phyloP scores from a whole-genome alignment of 2,797 vertebrate genomes.

The Acrocephalus scirpaceus region DNA sequence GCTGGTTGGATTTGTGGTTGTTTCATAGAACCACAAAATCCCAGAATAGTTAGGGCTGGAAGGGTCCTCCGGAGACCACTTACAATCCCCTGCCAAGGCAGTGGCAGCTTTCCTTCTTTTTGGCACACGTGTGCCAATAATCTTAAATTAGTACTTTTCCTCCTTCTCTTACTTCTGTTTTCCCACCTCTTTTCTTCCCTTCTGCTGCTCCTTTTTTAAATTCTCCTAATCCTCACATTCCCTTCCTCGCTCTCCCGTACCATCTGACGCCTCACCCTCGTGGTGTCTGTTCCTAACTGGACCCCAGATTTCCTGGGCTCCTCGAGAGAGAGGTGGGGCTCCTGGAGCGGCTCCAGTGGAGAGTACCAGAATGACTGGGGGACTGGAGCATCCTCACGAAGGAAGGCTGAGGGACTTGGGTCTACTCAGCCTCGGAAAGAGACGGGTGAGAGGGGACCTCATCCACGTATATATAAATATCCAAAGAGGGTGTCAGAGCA shows the following conservation, averaged over 20 bases:
- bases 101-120: not conserved
- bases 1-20: not conserved
- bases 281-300: not conserved
- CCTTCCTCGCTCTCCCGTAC: not conserved
- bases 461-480: not conserved
- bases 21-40: not conserved
- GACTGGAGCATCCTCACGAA: not conserved
- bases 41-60: not conserved
- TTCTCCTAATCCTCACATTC: no score
- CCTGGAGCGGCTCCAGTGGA: not conserved
- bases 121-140: not conserved
- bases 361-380: no score
- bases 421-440: not conserved
- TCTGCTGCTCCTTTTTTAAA: not conserved
- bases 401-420: not conserved
- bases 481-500: no score
- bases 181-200: not conserved
- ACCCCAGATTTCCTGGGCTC: not conserved
- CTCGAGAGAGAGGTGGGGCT: not conserved
- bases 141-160: not conserved
- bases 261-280: accelerated
- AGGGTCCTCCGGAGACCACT: not conserved
- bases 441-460: no score
- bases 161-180: not conserved
- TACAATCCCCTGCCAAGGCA: not conserved